Evolutionary conservation across 1,140 invertebrate genomes (phyloP), one percentile per base, ranked within the genome.

Genomic region (Oncopodura yosiiana): DNA sequence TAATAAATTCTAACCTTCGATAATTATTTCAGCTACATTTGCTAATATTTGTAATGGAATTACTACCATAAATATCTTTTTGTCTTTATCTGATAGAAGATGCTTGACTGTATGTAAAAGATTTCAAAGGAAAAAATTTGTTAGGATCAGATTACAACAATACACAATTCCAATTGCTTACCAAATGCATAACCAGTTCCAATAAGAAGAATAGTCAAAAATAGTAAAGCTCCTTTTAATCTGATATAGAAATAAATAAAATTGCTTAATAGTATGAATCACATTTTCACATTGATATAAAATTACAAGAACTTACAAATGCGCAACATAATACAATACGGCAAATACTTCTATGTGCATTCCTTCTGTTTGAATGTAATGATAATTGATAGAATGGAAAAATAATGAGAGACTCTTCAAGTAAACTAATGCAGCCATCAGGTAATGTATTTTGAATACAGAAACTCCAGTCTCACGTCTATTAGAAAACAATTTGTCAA

Each of bases 121-220:
- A n/a, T n/a, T n/a, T n/a, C n/a, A n/a, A n/a, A n/a, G n/a, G n/a
- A n/a, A n/a, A n/a, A n/a, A n/a, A n/a, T n/a, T n/a, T n/a, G n/a
- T n/a, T n/a, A n/a, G n/a, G n/a, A n/a, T n/a, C n/a, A n/a, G n/a
- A n/a, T n/a, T n/a, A n/a, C n/a, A n/a, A n/a, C n/a, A n/a, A n/a
- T n/a, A n/a, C n/a, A n/a, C n/a, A n/a, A n/a, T n/a, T n/a, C n/a
- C n/a, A n/a, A n/a, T n/a, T n/a, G n/a, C n/a, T n/a, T n/a, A 46
- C 99, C 93, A 68, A 98, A 98, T 24, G 93, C 93, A 91, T 94
- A 99, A 1, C 95, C 95, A 27, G 94, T 94, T 30, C 95, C 95
- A 61, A 99, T 90, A 9, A 99, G 74, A 9, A 97, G 83, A 62
- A 99, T 89, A 0, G 93, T 95, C 36, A 95, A 91, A 69, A 99